Percentiles rank a stretch among this genome's conserved stretches.
Conservation (phyloP, 2,113 vertebrate genomes). For the Lichenostomus cassidix region DNA sequence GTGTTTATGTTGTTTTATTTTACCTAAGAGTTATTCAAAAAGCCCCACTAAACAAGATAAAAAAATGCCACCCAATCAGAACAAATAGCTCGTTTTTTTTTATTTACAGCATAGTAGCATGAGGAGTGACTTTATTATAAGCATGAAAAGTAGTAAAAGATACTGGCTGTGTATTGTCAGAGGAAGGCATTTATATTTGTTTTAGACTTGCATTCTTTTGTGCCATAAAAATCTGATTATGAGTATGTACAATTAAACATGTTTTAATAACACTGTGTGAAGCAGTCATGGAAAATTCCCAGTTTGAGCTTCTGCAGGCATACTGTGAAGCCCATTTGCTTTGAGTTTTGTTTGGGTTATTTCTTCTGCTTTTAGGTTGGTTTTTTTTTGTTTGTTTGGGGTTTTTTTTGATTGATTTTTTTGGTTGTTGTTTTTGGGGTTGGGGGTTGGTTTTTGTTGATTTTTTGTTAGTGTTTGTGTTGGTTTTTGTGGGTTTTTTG, state of each 20-base stretch:
- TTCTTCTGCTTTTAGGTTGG: not conserved
- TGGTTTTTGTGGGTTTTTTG: not conserved
- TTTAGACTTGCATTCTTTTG: not conserved
- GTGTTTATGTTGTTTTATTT: not conserved
- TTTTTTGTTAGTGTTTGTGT: not conserved
- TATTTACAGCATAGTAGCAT: not conserved
- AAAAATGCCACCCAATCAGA: not conserved
- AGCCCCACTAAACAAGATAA: not conserved
- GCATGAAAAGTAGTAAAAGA: not conserved
- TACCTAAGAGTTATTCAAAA: not conserved
- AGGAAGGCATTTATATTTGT: not conserved
- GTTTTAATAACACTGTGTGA: slow-evolving; percentile 6
- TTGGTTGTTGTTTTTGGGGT: not conserved
- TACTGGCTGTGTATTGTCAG: not conserved
- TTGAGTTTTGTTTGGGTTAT: not conserved
- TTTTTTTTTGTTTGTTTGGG: not conserved
- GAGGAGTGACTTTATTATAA: not conserved
- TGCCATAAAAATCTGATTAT: slow-evolving; percentile 17
- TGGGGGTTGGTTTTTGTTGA: too few relatives aligned
- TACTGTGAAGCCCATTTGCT: not conserved
- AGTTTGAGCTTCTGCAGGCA: not conserved
- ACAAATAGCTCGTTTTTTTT: not conserved
- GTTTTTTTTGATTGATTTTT: too few relatives aligned
- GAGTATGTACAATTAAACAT: not conserved
- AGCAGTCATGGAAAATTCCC: slow-evolving; percentile 29